Evolutionary conservation across 2,113 vertebrate species (phyloP).

Genomic region (Ginglymostoma cirratum): DNA sequence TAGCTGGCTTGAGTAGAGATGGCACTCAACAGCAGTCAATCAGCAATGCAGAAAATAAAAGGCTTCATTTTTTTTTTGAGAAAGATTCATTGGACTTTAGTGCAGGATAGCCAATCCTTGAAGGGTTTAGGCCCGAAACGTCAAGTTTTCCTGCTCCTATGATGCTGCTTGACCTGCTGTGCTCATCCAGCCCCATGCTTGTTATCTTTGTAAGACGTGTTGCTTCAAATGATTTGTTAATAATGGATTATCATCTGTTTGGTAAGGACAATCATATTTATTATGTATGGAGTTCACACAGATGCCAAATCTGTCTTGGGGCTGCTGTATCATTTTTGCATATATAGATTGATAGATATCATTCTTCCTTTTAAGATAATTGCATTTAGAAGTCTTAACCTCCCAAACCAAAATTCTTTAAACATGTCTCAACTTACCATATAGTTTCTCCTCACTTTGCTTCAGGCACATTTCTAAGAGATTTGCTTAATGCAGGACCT

Average conservation of each 20-base stretch:
- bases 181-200: no score
- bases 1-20: not conserved
- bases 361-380: constrained; percentile 33
- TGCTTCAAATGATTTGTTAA: constrained; percentile 3
- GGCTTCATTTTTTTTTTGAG: no score
- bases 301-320: constrained; percentile 29
- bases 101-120: not conserved
- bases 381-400: constrained; percentile 29
- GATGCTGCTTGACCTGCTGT: no score
- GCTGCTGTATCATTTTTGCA: constrained; percentile 18
- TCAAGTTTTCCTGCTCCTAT: no score
- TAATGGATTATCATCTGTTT: constrained; percentile 31
- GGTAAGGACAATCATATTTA: constrained; percentile 21
- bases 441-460: constrained; percentile 25
- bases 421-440: constrained; percentile 37
- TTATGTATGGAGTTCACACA: constrained; percentile 24
- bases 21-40: not conserved
- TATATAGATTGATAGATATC: constrained; percentile 27
- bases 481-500: constrained; percentile 34
- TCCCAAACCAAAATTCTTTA: constrained; percentile 28
- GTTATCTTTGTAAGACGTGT: not conserved
- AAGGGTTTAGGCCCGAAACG: no score
- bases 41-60: not conserved
- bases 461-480: constrained; percentile 33
- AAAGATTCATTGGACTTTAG: not conserved